Conservation (phyloP, 2,888 invertebrate genomes). For the Lottia scabra region DNA sequence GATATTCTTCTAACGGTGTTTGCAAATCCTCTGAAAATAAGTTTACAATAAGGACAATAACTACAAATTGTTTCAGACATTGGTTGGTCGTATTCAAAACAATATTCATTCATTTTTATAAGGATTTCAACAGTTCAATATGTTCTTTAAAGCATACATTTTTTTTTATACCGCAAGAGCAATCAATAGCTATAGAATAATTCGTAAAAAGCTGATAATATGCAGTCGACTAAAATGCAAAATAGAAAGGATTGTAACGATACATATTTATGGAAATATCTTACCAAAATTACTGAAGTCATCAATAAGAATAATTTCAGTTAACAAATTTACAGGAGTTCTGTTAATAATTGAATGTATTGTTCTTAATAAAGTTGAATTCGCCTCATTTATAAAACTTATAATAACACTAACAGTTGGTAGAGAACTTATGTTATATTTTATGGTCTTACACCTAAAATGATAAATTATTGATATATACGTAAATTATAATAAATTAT, state of each 20-base stretch:
- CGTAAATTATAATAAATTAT: too few relatives aligned
- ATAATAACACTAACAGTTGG: conserved; percentile 88
- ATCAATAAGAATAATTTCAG: conserved; percentile 92
- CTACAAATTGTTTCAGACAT: too few relatives aligned
- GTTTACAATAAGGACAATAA: not conserved
- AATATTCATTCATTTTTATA: too few relatives aligned
- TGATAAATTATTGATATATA: not conserved
- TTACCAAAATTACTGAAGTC: conserved; percentile 83
- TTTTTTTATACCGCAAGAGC: too few relatives aligned
- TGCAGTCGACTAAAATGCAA: too few relatives aligned
- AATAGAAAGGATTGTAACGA: too few relatives aligned
- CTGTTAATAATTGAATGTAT: conserved; percentile 86
- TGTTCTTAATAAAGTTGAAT: conserved; percentile 86
- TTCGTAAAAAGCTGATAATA: too few relatives aligned
- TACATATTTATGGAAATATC: conserved; percentile 10
- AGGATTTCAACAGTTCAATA: too few relatives aligned
- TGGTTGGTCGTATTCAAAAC: too few relatives aligned
- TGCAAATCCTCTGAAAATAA: conserved; percentile 74
- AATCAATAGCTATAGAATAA: too few relatives aligned
- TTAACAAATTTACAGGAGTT: conserved; percentile 79
- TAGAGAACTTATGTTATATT: conserved; percentile 74
- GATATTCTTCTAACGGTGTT: conserved; percentile 73
- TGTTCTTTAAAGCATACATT: too few relatives aligned
- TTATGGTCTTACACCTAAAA: conserved; percentile 78
- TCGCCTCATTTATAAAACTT: conserved; percentile 96